Evolutionary conservation across 2,888 invertebrate genomes (phyloP).

Genomic region (Lamellibrachia satsuma): DNA sequence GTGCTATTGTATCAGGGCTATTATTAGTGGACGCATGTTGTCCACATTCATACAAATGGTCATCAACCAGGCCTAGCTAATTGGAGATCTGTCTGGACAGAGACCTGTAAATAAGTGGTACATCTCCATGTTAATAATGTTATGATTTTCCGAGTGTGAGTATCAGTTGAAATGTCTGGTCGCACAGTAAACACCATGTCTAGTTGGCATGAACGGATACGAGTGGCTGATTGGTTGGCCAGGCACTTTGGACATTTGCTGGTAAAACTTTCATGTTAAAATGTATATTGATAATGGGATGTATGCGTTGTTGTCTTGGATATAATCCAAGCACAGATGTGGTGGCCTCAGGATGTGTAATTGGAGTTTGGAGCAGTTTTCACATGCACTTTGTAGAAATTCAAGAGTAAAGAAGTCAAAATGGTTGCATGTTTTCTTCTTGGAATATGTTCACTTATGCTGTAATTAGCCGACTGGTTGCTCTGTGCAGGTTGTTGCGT

Average conservation of each 20-base stretch:
- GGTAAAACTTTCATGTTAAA: neutral
- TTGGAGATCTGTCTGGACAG: neutral
- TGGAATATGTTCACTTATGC: neutral
- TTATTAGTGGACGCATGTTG: neutral
- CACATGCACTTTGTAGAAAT: neutral
- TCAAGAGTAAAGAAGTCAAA: neutral
- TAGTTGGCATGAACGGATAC: slow-evolving; percentile 11
- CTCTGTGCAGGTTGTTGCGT: too few relatives aligned
- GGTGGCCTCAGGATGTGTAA: neutral
- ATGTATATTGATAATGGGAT: neutral
- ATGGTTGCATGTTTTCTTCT: neutral
- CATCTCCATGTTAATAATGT: neutral
- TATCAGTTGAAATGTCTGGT: neutral
- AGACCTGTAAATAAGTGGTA: neutral
- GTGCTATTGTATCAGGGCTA: neutral
- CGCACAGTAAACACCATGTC: neutral
- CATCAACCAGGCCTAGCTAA: neutral
- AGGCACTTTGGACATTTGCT: neutral
- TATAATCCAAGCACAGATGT: neutral
- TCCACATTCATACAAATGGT: slow-evolving; percentile 5
- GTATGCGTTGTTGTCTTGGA: neutral
- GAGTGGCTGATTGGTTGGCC: neutral
- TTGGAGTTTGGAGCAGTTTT: neutral
- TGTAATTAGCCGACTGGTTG: neutral
- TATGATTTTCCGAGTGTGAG: neutral